Evolutionary conservation across 2,113 vertebrate species (phyloP).

Genomic region (Prunella himalayana): DNA sequence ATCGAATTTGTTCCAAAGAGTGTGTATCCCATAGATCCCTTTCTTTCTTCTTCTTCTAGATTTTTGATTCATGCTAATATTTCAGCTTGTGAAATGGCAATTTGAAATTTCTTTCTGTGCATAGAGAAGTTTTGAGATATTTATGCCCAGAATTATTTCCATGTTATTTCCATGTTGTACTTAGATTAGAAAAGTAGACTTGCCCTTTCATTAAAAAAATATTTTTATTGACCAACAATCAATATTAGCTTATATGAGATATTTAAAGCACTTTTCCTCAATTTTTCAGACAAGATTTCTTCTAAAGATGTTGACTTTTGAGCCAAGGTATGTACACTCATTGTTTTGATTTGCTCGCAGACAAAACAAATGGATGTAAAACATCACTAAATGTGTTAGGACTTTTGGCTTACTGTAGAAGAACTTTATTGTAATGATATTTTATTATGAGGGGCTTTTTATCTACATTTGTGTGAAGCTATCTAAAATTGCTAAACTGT

Average conservation of each 20-base stretch:
- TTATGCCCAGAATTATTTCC: background rate
- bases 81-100: background rate
- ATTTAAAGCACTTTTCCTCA: background rate
- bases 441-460: fast-evolving
- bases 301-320: background rate
- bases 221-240: background rate
- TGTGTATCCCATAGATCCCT: too few species aligned
- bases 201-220: background rate
- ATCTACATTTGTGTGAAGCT: background rate
- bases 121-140: background rate
- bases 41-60: background rate
- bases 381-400: background rate
- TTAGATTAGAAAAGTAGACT: background rate
- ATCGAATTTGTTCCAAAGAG: background rate
- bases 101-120: background rate
- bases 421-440: background rate
- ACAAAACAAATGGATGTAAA: background rate
- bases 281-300: background rate
- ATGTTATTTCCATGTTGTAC: background rate
- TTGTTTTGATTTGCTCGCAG: background rate
- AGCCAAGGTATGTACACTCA: background rate
- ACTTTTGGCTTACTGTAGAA: background rate
- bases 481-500: background rate
- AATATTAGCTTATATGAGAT: background rate
- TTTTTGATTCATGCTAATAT: background rate